Base-by-base conservation (phyloP, 2,888 invertebrate genomes). In the Tachina fera region DNA sequence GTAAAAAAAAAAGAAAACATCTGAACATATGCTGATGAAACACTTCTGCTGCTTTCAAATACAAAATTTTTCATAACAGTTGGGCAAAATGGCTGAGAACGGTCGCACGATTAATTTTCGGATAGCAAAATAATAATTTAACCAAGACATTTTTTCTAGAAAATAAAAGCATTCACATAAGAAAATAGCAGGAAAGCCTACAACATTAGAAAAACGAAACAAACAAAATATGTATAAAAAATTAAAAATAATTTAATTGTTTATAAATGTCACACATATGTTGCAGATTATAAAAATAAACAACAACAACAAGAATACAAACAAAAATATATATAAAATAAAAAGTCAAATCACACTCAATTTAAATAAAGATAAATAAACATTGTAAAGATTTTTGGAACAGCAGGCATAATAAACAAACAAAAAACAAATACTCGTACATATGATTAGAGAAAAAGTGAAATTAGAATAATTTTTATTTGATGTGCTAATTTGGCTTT, bases 211-310 rank as follows among this genome's bases (percentile, higher is more conserved):
- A 31, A 47, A 47, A 9, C 31, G 31, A 31, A 31, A 31, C 31
- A 67, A 65, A 61, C 43, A 76, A 45, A 31, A 31, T 11, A 22
- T 22, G 22, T 22, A 65, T 39, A 16, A 61, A 31, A 45, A 60
- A 19, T 9, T 47, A 58, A 65, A 65, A 67, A 31, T 60, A 11
- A 1, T 16, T 19, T 67, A 84, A 68, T 63, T 84, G 84, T 84
- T 81, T 84, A 74, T 77, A 84, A 81, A 84, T 84, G 84, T 84
- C 81, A 77, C 71, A 75, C 67, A 65, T 67, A 58, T 67, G 65
- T 70, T 72, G 58, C 60, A 43, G 39, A 53, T 61, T 45, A 16
- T 49, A 41, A 61, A 78, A 68, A 70, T 70, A 78, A 71, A 78
- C 60, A 49, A 77, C 14, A 49, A 53, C n/a, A 63, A 70, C 14